Percentiles rank a stretch among this genome's conserved stretches.
phyloP scores from a whole-genome alignment of 2,113 vertebrate species.

The Alosa alosa region DNA sequence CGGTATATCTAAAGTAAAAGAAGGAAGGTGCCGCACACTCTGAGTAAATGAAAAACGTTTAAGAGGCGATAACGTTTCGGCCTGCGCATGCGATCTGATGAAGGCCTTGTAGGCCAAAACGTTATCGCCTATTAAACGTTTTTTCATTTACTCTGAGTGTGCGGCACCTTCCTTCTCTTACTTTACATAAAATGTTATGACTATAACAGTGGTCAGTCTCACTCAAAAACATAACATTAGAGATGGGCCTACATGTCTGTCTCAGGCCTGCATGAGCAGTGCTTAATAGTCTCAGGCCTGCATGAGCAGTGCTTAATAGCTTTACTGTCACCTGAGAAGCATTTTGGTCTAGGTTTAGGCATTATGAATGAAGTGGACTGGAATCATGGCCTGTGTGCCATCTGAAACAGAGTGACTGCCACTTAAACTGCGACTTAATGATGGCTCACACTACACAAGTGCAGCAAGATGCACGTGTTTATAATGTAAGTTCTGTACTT shows the following conservation, averaged over 20 bases:
- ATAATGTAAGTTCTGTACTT: neutral
- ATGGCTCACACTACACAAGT: neutral
- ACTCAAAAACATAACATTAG: neutral
- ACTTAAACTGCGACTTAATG: neutral
- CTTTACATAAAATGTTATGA: neutral
- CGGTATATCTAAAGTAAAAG: no score
- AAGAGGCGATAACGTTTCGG: no score
- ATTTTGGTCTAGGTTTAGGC: neutral
- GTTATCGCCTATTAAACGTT: no score
- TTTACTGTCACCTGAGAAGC: neutral
- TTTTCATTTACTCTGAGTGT: no score
- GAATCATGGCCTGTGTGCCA: neutral
- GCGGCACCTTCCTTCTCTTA: neutral
- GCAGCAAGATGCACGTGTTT: neutral
- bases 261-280: neutral
- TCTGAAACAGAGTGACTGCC: neutral
- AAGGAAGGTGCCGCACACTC: no score
- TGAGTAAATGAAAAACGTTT: no score
- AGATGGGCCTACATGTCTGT: neutral
- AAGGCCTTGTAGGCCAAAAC: no score
- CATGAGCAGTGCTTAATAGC: neutral
- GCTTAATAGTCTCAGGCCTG: neutral
- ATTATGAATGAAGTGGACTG: neutral
- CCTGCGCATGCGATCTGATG: no score
- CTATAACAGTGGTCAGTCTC: no score